These are phyloP conservation scores for Ophion slaviceki DNA, from an alignment of 2,888 invertebrate genomes.

Conservation along the genomic window DNA sequence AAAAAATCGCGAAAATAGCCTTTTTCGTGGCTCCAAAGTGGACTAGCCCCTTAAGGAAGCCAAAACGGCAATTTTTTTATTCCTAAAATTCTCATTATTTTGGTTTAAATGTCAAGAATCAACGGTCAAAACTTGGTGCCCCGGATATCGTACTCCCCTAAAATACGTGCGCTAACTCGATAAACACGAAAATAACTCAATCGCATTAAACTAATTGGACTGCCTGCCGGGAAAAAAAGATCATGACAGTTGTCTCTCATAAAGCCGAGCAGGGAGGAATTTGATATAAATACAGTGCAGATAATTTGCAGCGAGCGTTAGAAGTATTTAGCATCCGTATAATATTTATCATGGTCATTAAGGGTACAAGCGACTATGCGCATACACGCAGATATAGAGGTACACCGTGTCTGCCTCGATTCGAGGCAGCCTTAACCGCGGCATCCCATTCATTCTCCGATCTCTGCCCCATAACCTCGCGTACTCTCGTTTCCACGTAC, in stretches of 20 bases:
- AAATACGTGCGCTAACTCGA: background rate
- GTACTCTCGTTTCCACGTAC: slow-evolving; percentile 10
- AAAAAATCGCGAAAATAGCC: too few species aligned
- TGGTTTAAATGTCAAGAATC: too few species aligned
- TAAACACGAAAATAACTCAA: background rate
- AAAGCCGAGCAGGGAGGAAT: background rate
- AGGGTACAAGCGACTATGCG: background rate
- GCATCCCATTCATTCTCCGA: slow-evolving; percentile 22
- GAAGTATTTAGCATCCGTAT: background rate
- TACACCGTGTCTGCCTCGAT: background rate
- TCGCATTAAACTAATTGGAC: too few species aligned
- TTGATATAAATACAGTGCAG: background rate
- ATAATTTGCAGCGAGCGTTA: background rate
- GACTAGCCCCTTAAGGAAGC: too few species aligned
- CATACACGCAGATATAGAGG: background rate
- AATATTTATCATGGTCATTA: background rate
- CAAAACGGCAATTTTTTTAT: too few species aligned
- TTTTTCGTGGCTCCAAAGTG: too few species aligned
- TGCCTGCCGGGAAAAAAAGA: background rate
- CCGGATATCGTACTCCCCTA: too few species aligned
- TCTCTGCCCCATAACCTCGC: slow-evolving; percentile 16
- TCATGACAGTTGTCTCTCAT: background rate
- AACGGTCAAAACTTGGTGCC: too few species aligned
- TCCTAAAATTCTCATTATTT: too few species aligned
- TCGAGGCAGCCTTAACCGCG: slow-evolving; percentile 41